These are phyloP conservation scores for Atractosteus spatula DNA, from an alignment of 2,113 vertebrate genomes.

Conservation along the genomic window DNA sequence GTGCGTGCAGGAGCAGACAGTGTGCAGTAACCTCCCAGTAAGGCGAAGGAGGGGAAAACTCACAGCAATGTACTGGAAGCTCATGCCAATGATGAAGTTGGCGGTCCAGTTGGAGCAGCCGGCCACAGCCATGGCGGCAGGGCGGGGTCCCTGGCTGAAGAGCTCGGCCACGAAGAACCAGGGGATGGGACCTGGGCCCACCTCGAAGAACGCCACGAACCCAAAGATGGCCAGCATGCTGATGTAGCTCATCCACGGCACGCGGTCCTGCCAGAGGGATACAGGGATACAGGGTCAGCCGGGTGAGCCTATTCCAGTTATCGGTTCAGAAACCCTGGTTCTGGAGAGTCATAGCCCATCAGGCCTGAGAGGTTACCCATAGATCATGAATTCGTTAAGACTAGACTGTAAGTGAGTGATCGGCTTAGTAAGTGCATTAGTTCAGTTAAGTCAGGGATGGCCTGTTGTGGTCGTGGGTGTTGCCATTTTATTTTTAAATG, in stretches of 20 bases:
- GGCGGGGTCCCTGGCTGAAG: slow-evolving; percentile 86
- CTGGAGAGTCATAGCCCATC: too few relatives aligned
- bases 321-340: too few relatives aligned
- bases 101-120: slow-evolving; percentile 83
- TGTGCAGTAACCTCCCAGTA: not conserved
- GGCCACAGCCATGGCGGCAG: slow-evolving; percentile 81
- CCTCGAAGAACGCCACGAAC: slow-evolving; percentile 88
- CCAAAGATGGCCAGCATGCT: slow-evolving; percentile 83
- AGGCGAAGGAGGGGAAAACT: slow-evolving; percentile 37
- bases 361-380: too few relatives aligned
- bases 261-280: slow-evolving; percentile 58
- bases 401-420: too few relatives aligned
- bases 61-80: slow-evolving; percentile 82
- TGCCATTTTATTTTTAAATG: too few relatives aligned
- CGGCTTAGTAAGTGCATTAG: too few relatives aligned
- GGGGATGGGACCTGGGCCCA: slow-evolving; percentile 87
- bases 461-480: too few relatives aligned
- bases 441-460: too few relatives aligned
- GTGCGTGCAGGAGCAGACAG: too few relatives aligned
- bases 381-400: too few relatives aligned
- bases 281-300: too few relatives aligned
- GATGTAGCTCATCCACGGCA: slow-evolving; percentile 78
- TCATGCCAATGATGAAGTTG: slow-evolving; percentile 85
- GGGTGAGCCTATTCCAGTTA: too few relatives aligned
- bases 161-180: slow-evolving; percentile 91